Evolutionary conservation across 2,113 vertebrate genomes (phyloP).

Genomic region (Lates calcarifer): DNA sequence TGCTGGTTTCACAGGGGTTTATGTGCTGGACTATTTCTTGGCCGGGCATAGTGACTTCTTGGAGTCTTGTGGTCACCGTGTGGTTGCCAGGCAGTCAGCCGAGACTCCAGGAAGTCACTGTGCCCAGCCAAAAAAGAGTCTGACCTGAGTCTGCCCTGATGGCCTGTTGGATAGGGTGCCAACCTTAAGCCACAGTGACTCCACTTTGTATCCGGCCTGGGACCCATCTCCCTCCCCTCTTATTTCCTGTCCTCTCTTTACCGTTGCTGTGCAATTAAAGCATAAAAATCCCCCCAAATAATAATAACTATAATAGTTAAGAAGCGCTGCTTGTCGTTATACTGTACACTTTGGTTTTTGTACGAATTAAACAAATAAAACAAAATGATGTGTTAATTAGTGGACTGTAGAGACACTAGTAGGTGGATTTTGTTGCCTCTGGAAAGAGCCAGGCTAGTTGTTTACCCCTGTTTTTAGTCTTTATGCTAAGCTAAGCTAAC

Average conservation of each 20-base stretch:
- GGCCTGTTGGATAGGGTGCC: not conserved
- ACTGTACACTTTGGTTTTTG: not conserved
- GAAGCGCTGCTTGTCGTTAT: not conserved
- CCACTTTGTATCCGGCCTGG: not conserved
- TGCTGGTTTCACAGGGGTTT: not conserved
- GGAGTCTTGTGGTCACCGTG: not conserved
- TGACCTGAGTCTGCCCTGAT: not conserved
- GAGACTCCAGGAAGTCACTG: not conserved
- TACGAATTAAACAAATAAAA: not conserved
- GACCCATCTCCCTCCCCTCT: not conserved
- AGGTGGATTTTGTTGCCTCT: not conserved
- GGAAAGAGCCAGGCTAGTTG: not conserved
- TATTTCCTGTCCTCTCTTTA: not conserved
- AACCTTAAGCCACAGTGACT: not conserved
- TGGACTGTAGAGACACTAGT: not conserved
- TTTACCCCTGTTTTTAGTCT: not conserved
- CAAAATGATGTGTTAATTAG: not conserved
- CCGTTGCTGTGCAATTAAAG: not conserved
- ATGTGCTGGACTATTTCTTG: not conserved
- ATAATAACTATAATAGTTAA: not conserved
- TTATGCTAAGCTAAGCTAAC: too few species aligned
- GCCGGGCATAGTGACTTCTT: constrained; percentile 3
- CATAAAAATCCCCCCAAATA: not conserved
- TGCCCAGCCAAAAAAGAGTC: not conserved
- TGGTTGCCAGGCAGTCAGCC: not conserved